Base-by-base conservation (phyloP, 2,888 invertebrate genomes). In the Nymphalis c-album region DNA sequence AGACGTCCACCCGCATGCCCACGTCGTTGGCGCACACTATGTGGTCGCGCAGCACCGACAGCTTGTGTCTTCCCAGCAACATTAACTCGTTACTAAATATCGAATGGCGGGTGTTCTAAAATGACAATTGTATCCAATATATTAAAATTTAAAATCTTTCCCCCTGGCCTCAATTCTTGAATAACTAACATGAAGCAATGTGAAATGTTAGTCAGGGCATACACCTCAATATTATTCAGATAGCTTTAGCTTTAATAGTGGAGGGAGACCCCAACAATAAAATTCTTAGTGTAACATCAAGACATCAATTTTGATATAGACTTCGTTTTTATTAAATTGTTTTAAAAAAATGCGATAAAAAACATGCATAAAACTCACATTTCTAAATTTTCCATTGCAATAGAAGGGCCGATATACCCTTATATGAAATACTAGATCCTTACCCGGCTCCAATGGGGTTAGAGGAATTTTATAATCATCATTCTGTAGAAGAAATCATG, bases 21-120 rank as follows among this genome's bases (percentile, higher is more conserved):
- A 91, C 81, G 83, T 98, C 97, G 73, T 95, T 94, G 60, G 94
- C 84, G 82, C 98, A 98, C 20, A 91, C 87, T 73, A 98, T 94
- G 74, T 94, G 93, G 79, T 97, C 97, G 3, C 96, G 93, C 50
- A 98, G 86, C 59, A 94, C 94, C n/a, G 94, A 90, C 72, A 98
- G 89, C 31, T 90, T 92, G 81, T 96, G 96, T 17, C 85, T 77
- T 0, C 90, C 90, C 58, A 77, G 51, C 75, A 85, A 35, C 70
- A 86, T 70, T 46, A 87, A 74, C 79, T 90, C 89, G 74, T 80
- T 81, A 72, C 76, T 77, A 80, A 90, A 85, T 67, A 90, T 77
- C 0, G 87, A 85, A 74, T 87, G 87, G 0, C 90, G 85, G 0
- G 74, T 73, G 47, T 84, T 63, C 75, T 76, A 63, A 55, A 55